Base-by-base conservation (phyloP, 2,888 invertebrate species). In the Hedya salicella region DNA sequence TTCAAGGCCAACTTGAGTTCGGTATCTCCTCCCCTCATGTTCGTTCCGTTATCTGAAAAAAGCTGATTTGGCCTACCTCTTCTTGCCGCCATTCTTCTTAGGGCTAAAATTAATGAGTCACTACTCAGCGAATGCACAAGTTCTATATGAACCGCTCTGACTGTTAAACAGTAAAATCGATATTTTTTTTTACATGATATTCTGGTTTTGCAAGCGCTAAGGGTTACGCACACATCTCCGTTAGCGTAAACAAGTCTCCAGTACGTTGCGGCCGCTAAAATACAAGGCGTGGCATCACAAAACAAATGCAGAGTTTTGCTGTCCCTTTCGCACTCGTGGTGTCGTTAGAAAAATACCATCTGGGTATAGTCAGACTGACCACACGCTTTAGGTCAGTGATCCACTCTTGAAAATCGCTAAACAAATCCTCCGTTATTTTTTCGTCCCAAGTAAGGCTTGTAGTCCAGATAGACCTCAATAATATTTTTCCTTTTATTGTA, bases 211-310 rank as follows among this genome's bases (percentile, higher is more conserved):
- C 49, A 30, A 1, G 49, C 14, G 4, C 25, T 50, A n/a, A 50
- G 25, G 14, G 49, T 8, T n/a, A 50, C 49, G 30, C 30, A 30
- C 30, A 50, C 14, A 30, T 30, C 30, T 13, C 30, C 30, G 30
- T 6, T 14, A 4, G 3, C 32, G 8, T 32, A 5, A 3, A 32
- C 32, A 32, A 32, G 32, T 3, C 32, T 3, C 39, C 39, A 39
- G 9, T 39, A 39, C 3, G 39, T 11, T 6, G 9, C 39, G 9
- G 5, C 3, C 3, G 39, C 39, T 2, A 39, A 39, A 25, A 6
- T 6, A 17, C 60, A 21, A 46, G 70, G 68, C 56, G 73, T 73
- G n/a, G 73, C 75, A 54, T 74, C 77, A 17, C 68, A 67, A 54
- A 75, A 77, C 1, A 66, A 61, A 57, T 75, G 79, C 5, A 57